Evolutionary conservation across 1,140 invertebrate genomes (phyloP).

Genomic region (Neuroterus valhalla): DNA sequence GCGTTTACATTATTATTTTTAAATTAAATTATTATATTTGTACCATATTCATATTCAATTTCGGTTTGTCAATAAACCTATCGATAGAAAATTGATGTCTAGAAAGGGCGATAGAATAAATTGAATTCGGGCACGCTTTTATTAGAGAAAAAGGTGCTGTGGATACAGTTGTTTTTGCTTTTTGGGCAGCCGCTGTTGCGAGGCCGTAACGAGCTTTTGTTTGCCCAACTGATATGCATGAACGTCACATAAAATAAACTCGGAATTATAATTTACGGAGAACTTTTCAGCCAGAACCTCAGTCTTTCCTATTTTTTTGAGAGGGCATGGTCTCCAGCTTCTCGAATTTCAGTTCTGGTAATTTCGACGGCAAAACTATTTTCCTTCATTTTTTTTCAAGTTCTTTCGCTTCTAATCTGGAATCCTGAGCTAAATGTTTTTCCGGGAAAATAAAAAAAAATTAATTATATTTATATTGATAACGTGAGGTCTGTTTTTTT

Average conservation of each 20-base stretch:
- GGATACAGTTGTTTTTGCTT: slow-evolving; percentile 53
- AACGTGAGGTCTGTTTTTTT: no score
- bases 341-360: not conserved
- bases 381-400: no score
- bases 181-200: slow-evolving; percentile 26
- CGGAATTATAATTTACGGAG: slow-evolving; percentile 36
- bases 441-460: slow-evolving; percentile 6
- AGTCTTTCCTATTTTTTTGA: slow-evolving; percentile 17
- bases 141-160: slow-evolving; percentile 41
- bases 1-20: slow-evolving; percentile 34
- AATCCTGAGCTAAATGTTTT: not conserved
- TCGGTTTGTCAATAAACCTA: not conserved
- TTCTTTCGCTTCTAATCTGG: not conserved
- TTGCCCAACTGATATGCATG: slow-evolving; percentile 47
- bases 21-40: not conserved
- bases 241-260: slow-evolving; percentile 45
- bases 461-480: no score
- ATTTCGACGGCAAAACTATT: no score
- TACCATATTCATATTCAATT: not conserved
- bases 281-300: not conserved
- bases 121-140: not conserved
- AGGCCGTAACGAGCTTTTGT: slow-evolving; percentile 39
- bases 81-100: no score
- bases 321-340: not conserved
- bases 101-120: no score